Conservation (phyloP, 2,113 vertebrate genomes). For the Bos javanicus region DNA sequence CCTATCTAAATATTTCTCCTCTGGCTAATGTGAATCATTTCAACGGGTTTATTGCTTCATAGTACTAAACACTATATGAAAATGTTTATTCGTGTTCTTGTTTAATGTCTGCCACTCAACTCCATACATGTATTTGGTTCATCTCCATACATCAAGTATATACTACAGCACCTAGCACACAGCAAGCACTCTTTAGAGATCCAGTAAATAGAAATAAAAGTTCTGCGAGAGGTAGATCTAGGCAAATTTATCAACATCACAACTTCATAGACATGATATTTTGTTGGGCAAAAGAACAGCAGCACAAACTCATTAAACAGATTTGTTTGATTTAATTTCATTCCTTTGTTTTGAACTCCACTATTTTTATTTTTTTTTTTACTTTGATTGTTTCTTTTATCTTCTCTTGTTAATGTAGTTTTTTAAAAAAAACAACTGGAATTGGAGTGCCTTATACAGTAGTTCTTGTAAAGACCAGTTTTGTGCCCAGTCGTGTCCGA, state of each 20-base stretch:
- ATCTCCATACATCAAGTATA: neutral
- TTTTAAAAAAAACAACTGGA: neutral
- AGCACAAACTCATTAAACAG: neutral
- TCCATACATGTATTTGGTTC: neutral
- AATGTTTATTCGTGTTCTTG: neutral
- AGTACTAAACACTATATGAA: neutral
- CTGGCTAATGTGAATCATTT: neutral
- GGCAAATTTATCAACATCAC: neutral
- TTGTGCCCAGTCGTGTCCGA: fast-evolving
- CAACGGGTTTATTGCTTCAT: neutral
- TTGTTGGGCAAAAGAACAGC: neutral
- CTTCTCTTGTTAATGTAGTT: neutral
- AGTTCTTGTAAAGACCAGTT: neutral
- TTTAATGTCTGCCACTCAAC: neutral
- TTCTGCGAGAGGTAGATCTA: neutral
- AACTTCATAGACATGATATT: neutral
- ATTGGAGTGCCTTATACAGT: neutral
- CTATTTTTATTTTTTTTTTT: neutral
- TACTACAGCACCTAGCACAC: neutral
- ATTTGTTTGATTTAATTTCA: neutral
- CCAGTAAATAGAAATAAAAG: neutral
- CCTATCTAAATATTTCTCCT: neutral
- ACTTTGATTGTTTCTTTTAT: neutral
- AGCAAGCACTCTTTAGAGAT: neutral
- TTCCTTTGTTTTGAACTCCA: neutral